Evolutionary conservation across 2,888 invertebrate genomes (phyloP).

Genomic region (Coelinius sp.): DNA sequence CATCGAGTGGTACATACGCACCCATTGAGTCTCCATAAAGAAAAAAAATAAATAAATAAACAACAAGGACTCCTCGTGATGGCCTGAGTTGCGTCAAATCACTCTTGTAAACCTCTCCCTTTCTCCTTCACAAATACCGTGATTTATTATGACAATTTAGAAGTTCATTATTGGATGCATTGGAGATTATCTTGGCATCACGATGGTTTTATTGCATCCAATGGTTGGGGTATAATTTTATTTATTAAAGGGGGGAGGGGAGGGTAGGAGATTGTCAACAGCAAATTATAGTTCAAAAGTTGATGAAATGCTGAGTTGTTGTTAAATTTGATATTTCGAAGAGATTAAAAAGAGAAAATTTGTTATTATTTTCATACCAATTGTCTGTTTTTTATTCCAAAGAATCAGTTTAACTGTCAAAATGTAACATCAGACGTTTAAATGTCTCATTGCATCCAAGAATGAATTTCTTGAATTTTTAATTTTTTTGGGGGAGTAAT

Average conservation of each 20-base stretch:
- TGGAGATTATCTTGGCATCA: neutral
- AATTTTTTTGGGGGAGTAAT: neutral
- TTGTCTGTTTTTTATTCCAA: neutral
- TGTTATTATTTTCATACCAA: neutral
- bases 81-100: slow-evolving; percentile 6
- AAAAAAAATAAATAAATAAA: neutral
- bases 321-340: neutral
- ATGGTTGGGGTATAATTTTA: neutral
- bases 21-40: slow-evolving; percentile 10
- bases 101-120: slow-evolving; percentile 15
- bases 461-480: neutral
- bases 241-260: no score
- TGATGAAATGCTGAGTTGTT: neutral
- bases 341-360: neutral
- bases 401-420: neutral
- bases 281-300: neutral
- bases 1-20: slow-evolving; percentile 19
- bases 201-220: neutral
- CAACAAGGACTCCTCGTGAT: slow-evolving; percentile 12
- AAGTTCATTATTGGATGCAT: slow-evolving; percentile 19
- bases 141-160: slow-evolving; percentile 24
- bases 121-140: neutral
- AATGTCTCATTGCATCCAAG: neutral
- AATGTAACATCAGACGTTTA: no score
- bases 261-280: no score